A percentile compares a stretch with the other conserved stretches of the same genome.
Conservation (phyloP, 2,113 vertebrate genomes). For the Nesospiza acunhae region DNA sequence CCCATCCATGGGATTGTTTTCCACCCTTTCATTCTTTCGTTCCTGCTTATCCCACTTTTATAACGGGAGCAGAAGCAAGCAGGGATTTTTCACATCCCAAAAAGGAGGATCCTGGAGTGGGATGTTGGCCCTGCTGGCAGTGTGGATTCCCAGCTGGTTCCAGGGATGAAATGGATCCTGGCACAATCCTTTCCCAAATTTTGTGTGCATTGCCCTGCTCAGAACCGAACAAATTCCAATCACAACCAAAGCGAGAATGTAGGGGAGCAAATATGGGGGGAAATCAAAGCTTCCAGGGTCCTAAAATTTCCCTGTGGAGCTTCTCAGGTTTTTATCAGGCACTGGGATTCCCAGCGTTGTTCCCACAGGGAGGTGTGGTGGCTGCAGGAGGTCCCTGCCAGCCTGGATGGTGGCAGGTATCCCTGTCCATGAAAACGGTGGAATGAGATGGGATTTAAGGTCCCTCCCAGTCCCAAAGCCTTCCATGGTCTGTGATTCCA, state of each 20-base stretch:
- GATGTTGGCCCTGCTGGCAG: background rate
- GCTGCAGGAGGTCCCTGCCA: background rate
- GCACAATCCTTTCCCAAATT: background rate
- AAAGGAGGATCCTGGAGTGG: background rate
- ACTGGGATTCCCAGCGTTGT: background rate
- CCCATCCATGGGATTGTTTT: background rate
- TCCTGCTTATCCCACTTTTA: background rate
- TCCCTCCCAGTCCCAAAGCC: background rate
- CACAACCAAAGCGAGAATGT: background rate
- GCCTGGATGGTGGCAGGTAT: background rate
- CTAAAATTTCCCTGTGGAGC: background rate
- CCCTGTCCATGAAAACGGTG: background rate
- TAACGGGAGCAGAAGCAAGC: background rate
- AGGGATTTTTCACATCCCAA: background rate
- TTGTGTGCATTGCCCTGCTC: background rate
- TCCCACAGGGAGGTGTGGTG: background rate
- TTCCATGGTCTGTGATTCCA: background rate
- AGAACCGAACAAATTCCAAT: background rate
- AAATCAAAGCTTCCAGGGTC: too few relatives aligned
- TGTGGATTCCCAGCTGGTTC: slow-evolving; percentile 8
- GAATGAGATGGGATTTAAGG: background rate
- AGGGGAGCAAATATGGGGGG: rapidly evolving
- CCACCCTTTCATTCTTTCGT: background rate
- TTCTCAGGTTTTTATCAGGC: background rate
- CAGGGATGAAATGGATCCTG: background rate